These are phyloP conservation scores for Meloidogyne hapla DNA, from an alignment of 1,140 invertebrate genomes.

Conservation along the genomic window DNA sequence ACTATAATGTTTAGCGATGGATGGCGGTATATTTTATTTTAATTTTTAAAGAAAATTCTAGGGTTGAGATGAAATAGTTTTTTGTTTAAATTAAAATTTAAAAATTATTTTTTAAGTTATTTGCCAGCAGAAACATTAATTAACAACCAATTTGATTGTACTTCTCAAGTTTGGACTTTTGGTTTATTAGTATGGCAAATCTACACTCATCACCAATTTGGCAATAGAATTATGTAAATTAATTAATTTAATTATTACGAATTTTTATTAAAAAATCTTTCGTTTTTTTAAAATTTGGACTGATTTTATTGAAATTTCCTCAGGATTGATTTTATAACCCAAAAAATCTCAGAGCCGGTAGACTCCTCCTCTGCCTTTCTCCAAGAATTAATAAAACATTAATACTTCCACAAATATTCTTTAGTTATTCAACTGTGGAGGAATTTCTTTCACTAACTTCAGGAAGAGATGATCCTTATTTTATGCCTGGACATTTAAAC, in stretches of 20 bases:
- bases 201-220: conserved; percentile 19
- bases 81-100: too few relatives aligned
- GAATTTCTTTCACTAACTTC: conserved; percentile 5
- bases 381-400: too few relatives aligned
- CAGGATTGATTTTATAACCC: too few relatives aligned
- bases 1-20: conserved; percentile 19
- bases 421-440: neutral
- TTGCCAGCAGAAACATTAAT: conserved; percentile 14
- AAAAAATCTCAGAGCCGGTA: too few relatives aligned
- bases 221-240: neutral
- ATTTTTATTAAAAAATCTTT: too few relatives aligned
- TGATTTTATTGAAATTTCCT: too few relatives aligned
- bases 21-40: conserved; percentile 18
- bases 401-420: neutral
- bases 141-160: conserved; percentile 1
- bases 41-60: too few relatives aligned
- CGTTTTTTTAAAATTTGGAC: too few relatives aligned
- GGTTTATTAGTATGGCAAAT: conserved; percentile 23
- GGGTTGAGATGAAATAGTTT: too few relatives aligned
- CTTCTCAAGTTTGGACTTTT: conserved; percentile 20
- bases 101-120: conserved; percentile 14
- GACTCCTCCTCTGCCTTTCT: too few relatives aligned
- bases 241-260: too few relatives aligned
- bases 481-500: conserved; percentile 14
- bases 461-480: conserved; percentile 5